Evolutionary conservation across 2,797 vertebrate genomes (phyloP).

Genomic region (Protonibea diacanthus): DNA sequence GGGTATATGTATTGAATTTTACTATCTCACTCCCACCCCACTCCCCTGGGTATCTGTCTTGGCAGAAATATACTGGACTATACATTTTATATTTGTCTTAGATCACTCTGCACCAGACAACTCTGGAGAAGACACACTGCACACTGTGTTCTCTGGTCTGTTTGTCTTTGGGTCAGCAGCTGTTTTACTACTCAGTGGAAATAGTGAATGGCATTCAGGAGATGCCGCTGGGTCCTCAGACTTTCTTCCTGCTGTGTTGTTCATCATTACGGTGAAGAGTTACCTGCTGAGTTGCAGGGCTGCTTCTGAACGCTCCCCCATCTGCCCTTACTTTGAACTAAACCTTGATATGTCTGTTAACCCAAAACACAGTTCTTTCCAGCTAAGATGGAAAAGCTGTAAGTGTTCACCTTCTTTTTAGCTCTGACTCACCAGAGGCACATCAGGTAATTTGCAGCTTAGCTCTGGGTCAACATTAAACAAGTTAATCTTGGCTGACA

Average conservation of each 20-base stretch:
- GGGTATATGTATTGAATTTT: constrained; percentile 33
- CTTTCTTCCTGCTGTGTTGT: constrained; percentile 57
- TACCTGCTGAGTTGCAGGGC: constrained; percentile 56
- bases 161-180: constrained; percentile 46
- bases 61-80: constrained; percentile 43
- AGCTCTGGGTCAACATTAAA: constrained; percentile 3
- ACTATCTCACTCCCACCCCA: constrained; percentile 43
- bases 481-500: neutral
- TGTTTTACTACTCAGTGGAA: constrained; percentile 73
- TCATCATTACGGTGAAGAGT: constrained; percentile 55
- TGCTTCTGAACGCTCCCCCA: constrained; percentile 24
- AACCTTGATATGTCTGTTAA: constrained; percentile 45
- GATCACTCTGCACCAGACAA: constrained; percentile 36
- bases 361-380: constrained; percentile 23
- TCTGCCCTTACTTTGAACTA: constrained; percentile 59
- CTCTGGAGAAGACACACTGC: constrained; percentile 27
- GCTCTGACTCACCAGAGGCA: constrained; percentile 17
- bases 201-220: constrained; percentile 58
- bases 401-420: constrained; percentile 28
- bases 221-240: constrained; percentile 40
- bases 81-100: constrained; percentile 52
- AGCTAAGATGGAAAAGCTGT: constrained; percentile 52
- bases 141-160: constrained; percentile 48
- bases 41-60: constrained; percentile 34
- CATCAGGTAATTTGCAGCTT: constrained; percentile 16